Evolutionary conservation across 2,888 invertebrate species (phyloP).

Genomic region (Steinernema hermaphroditum): DNA sequence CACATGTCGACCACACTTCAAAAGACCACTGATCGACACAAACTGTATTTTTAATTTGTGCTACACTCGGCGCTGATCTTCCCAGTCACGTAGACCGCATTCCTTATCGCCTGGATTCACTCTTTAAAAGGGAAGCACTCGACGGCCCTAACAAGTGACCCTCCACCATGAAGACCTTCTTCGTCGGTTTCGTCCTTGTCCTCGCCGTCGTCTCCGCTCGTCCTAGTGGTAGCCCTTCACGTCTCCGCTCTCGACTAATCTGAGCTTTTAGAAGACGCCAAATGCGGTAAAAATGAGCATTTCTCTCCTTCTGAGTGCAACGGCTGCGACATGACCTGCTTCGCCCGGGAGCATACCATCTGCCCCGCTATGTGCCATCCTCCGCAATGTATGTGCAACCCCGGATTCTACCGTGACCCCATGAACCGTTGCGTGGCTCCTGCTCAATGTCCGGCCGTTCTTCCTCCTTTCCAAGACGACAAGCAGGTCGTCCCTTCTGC

Average conservation of each 20-base stretch:
- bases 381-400: background rate
- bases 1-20: too few relatives aligned
- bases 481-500: background rate
- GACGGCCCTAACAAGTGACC: too few relatives aligned
- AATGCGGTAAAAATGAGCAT: background rate
- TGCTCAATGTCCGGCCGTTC: background rate
- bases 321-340: background rate
- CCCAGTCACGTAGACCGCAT: too few relatives aligned
- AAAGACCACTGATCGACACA: too few relatives aligned
- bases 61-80: too few relatives aligned
- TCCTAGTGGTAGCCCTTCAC: too few relatives aligned
- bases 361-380: background rate
- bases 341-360: background rate
- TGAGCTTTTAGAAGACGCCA: background rate
- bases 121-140: too few relatives aligned
- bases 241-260: too few relatives aligned
- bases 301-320: background rate
- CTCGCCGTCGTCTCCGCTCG: background rate
- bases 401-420: conserved; percentile 9
- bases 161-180: background rate
- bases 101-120: too few relatives aligned
- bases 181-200: background rate
- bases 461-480: background rate
- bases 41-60: too few relatives aligned
- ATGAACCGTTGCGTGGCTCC: background rate